Percentiles rank a stretch among this genome's conserved stretches.
phyloP scores from a whole-genome alignment of 2,797 vertebrate genomes.

The Oryzias dopingdopingensis region DNA sequence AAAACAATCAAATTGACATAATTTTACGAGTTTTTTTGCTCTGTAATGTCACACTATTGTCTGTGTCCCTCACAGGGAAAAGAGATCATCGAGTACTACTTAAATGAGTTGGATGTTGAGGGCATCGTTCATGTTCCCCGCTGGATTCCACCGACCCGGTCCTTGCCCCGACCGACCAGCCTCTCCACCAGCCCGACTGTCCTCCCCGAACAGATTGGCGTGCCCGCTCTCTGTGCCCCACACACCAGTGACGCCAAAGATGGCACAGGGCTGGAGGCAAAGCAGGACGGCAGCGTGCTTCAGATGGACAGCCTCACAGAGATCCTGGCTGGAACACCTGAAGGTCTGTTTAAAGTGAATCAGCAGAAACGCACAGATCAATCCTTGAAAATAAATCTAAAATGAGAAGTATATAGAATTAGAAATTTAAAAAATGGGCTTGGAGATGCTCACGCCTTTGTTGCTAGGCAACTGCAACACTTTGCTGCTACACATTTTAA shows the following conservation, averaged over 20 bases:
- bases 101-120: conserved; percentile 90
- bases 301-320: conserved; percentile 74
- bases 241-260: conserved; percentile 48
- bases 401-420: too few relatives aligned
- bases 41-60: background rate
- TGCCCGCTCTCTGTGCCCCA: conserved; percentile 46
- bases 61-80: conserved; percentile 82
- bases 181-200: conserved; percentile 38
- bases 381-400: too few relatives aligned
- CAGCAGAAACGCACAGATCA: background rate
- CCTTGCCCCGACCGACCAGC: conserved; percentile 38
- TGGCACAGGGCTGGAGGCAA: conserved; percentile 59
- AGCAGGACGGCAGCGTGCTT: conserved; percentile 72
- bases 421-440: too few relatives aligned
- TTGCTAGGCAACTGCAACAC: too few relatives aligned
- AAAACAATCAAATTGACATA: background rate
- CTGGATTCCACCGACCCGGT: conserved; percentile 77
- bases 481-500: too few relatives aligned
- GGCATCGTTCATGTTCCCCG: conserved; percentile 86
- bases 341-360: conserved; percentile 74
- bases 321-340: conserved; percentile 80
- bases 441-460: too few relatives aligned
- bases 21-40: background rate
- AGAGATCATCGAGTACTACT: conserved; percentile 96
- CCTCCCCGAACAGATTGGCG: conserved; percentile 38